A percentile compares a stretch with the other conserved stretches of the same genome.
These are phyloP conservation scores for Epizoanthus illoricatus DNA, from an alignment of 92 coral and sea anemone species.

Conservation along the genomic window DNA sequence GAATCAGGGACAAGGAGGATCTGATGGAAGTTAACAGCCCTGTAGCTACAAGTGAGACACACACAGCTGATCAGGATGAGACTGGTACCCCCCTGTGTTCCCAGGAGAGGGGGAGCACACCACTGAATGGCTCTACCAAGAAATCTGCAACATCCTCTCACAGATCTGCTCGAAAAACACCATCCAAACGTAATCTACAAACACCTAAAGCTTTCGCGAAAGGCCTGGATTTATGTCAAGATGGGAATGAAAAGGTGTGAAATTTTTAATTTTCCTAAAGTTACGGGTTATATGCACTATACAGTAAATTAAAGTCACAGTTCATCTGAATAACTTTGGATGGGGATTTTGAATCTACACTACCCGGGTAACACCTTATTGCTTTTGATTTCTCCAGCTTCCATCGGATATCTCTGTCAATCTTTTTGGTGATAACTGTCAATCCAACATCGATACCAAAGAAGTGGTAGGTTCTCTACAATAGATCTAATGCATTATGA, in stretches of 20 bases:
- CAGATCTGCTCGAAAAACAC: not conserved
- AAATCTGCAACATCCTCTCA: not conserved
- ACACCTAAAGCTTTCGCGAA: not conserved
- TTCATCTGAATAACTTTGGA: too few relatives aligned
- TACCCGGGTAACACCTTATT: not conserved
- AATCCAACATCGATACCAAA: not conserved
- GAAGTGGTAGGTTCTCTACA: slow-evolving; percentile 8
- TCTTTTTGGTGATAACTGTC: slow-evolving; percentile 13
- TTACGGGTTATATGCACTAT: too few relatives aligned
- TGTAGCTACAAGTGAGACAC: not conserved
- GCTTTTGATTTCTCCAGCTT: not conserved
- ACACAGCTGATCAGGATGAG: not conserved
- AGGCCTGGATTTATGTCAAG: not conserved
- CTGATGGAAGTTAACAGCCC: slow-evolving; percentile 14
- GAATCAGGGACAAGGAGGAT: slow-evolving; percentile 13
- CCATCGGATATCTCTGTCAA: slow-evolving; percentile 2
- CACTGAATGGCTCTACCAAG: slow-evolving; percentile 6
- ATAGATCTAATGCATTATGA: too few relatives aligned
- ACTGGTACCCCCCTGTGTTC: not conserved
- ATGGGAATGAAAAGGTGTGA: not conserved
- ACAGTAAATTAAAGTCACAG: too few relatives aligned
- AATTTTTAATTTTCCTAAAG: not conserved
- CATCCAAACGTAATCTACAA: not conserved
- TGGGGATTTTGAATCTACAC: not conserved
- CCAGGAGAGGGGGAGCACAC: not conserved